A percentile compares a stretch with the other conserved stretches of the same genome.
Evolutionary conservation across 1,140 invertebrate genomes (phyloP).

Genomic region (Drosophila lini): DNA sequence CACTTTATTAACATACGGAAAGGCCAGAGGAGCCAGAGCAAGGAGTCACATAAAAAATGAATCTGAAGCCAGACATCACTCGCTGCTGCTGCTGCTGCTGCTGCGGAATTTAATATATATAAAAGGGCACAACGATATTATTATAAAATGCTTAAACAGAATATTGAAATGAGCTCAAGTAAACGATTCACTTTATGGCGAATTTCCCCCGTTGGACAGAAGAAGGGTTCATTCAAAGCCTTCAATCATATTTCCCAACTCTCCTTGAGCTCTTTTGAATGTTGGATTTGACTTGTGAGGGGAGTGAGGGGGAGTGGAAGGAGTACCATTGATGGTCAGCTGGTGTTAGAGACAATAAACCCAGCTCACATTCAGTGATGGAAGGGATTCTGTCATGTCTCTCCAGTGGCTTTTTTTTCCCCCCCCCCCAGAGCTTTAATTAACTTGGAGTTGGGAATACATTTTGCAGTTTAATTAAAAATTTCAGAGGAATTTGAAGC

Average conservation of each 20-base stretch:
- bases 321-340: background rate
- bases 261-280: constrained; percentile 1
- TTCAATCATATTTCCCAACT: constrained; percentile 32
- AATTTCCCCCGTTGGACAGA: constrained; percentile 24
- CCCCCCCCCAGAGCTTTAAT: constrained; percentile 21
- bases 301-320: background rate
- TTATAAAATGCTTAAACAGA: constrained; percentile 51
- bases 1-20: constrained; percentile 45
- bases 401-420: constrained; percentile 2
- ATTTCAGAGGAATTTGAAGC: constrained; percentile 5
- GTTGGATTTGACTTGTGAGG: constrained; percentile 16
- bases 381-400: background rate
- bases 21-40: background rate
- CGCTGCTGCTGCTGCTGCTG: constrained; percentile 1
- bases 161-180: constrained; percentile 44
- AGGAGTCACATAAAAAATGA: constrained; percentile 44
- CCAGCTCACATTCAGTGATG: constrained; percentile 14
- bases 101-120: constrained; percentile 39
- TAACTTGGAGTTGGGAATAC: constrained; percentile 29
- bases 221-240: constrained; percentile 4
- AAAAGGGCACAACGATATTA: constrained; percentile 43
- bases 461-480: constrained; percentile 50
- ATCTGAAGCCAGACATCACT: constrained; percentile 20
- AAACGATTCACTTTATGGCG: constrained; percentile 47
- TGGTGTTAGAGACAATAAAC: constrained; percentile 17